Percentiles rank a stretch among this genome's conserved stretches.
These are phyloP conservation scores for Holocentrus rufus DNA, from an alignment of 2,797 vertebrate species.

Conservation along the genomic window DNA sequence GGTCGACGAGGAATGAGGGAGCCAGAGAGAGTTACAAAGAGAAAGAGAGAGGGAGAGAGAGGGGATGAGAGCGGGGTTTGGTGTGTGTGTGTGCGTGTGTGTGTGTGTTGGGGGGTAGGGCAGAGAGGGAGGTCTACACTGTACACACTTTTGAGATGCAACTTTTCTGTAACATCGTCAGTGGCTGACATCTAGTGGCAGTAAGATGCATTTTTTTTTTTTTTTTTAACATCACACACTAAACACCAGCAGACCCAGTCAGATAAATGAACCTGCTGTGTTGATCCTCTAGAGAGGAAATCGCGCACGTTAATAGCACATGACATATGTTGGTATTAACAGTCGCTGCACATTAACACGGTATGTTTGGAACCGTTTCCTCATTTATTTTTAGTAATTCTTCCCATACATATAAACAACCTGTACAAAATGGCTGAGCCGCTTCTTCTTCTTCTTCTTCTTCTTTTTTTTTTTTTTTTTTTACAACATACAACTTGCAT, in stretches of 20 bases:
- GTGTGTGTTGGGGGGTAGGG: constrained; percentile 3
- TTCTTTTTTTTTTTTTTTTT: constrained; percentile 80
- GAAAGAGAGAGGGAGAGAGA: not conserved
- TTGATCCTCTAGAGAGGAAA: not conserved
- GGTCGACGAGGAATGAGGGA: constrained; percentile 9
- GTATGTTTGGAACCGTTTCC: constrained; percentile 68
- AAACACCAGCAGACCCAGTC: not conserved
- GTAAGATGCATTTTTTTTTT: not conserved
- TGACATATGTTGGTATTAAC: not conserved
- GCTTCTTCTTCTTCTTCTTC: constrained; percentile 36
- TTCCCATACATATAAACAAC: constrained; percentile 91
- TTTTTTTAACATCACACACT: not conserved
- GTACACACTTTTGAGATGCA: constrained; percentile 62
- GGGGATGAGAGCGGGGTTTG: not conserved
- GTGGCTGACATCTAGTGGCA: constrained; percentile 74
- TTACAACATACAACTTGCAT: constrained; percentile 84
- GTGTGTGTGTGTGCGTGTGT: not conserved
- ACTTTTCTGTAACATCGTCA: constrained; percentile 65
- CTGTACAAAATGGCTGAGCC: constrained; percentile 87
- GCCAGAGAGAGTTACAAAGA: constrained; percentile 38
- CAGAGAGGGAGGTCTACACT: constrained; percentile 42
- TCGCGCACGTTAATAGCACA: no score
- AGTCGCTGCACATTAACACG: not conserved
- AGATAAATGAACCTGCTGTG: not conserved
- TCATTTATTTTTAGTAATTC: constrained; percentile 87